These are phyloP conservation scores for Gonocerus acuteangulatus DNA, from an alignment of 2,888 invertebrate species.

Conservation along the genomic window DNA sequence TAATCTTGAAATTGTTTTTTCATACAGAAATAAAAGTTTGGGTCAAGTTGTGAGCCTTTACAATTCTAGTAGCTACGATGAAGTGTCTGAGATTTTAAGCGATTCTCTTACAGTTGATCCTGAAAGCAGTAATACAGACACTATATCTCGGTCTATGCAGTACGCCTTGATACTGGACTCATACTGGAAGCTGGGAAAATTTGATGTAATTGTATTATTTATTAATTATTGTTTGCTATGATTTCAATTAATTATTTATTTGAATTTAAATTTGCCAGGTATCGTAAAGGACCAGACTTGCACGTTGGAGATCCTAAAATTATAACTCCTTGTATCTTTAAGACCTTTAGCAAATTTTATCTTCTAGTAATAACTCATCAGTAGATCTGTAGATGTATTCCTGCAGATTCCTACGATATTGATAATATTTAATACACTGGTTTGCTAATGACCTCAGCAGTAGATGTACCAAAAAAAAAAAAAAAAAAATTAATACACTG, in stretches of 20 bases:
- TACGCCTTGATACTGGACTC: conserved; percentile 32
- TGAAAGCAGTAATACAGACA: conserved; percentile 45
- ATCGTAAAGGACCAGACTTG: neutral
- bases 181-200: conserved; percentile 28
- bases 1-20: too few relatives aligned
- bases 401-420: too few relatives aligned
- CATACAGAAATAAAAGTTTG: conserved; percentile 42
- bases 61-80: conserved; percentile 55
- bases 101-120: conserved; percentile 56
- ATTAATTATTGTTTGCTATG: neutral
- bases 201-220: conserved; percentile 18
- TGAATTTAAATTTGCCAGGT: neutral
- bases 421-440: too few relatives aligned
- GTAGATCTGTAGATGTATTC: too few relatives aligned
- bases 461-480: too few relatives aligned
- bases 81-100: conserved; percentile 58
- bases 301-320: too few relatives aligned
- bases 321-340: too few relatives aligned
- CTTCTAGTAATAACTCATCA: too few relatives aligned
- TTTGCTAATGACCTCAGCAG: too few relatives aligned
- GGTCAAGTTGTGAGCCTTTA: conserved; percentile 61
- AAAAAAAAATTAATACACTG: too few relatives aligned
- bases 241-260: neutral
- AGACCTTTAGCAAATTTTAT: too few relatives aligned
- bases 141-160: conserved; percentile 31